Conservation (phyloP, 53 echinoderm and acorn worm genomes). For the Holothuria scabra region DNA sequence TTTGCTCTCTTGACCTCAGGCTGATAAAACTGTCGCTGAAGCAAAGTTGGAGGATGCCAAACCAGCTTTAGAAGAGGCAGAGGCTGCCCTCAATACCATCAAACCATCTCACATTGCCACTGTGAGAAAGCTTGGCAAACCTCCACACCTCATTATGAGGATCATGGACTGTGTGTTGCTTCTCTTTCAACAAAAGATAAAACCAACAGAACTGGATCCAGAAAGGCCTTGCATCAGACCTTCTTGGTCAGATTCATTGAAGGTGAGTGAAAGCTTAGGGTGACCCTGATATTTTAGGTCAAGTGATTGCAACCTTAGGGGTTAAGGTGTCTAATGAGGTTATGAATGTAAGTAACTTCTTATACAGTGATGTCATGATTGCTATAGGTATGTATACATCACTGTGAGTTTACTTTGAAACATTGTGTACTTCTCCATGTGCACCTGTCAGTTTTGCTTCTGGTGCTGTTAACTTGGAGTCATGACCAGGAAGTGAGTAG, state of each 20-base stretch:
- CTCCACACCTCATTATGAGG: constrained; percentile 99
- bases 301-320: background rate
- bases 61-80: constrained; percentile 92
- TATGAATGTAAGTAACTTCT: background rate
- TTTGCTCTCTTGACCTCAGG: constrained; percentile 40
- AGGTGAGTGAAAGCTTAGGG: background rate
- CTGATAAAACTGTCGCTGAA: constrained; percentile 78
- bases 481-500: too few relatives aligned
- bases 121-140: constrained; percentile 96
- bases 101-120: constrained; percentile 96
- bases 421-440: too few relatives aligned
- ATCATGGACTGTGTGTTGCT: constrained; percentile 99
- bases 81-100: constrained; percentile 95
- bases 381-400: background rate
- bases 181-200: constrained; percentile 25
- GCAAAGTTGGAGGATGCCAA: constrained; percentile 85
- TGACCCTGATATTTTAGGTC: background rate
- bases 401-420: too few relatives aligned
- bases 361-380: background rate
- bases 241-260: constrained; percentile 37
- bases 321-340: background rate
- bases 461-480: too few relatives aligned
- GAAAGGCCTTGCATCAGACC: constrained; percentile 39
- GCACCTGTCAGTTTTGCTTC: too few relatives aligned
- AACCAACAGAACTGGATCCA: constrained; percentile 12